Conservation (phyloP, 2,113 vertebrate genomes). For the Alligator mississippiensis region DNA sequence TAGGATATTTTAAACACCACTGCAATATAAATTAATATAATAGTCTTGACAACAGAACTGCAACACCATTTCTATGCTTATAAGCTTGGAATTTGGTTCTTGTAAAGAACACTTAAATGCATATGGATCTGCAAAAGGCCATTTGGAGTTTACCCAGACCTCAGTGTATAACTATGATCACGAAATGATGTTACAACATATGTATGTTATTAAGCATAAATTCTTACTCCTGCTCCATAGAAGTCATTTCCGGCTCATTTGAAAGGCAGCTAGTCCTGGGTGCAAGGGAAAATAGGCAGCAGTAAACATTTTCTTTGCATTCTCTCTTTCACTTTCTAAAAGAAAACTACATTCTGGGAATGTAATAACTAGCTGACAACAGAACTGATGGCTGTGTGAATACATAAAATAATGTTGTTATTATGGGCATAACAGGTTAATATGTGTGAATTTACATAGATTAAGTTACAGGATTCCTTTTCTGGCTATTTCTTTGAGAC, state of each 20-base stretch:
- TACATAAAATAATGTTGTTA: background rate
- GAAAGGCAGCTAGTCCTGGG: conserved; percentile 86
- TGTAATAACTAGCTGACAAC: conserved; percentile 24
- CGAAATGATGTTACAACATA: conserved; percentile 36
- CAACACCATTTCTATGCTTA: background rate
- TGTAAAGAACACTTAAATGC: background rate
- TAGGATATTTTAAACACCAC: background rate
- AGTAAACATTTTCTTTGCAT: conserved; percentile 61
- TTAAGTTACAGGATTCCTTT: background rate
- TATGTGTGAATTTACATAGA: background rate
- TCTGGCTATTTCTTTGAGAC: background rate
- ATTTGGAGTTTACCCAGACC: conserved; percentile 71
- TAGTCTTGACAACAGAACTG: background rate
- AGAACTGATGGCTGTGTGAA: background rate
- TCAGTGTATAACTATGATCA: conserved; percentile 20
- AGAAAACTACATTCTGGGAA: background rate
- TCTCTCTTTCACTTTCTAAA: background rate
- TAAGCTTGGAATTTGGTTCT: background rate
- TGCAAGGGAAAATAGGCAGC: conserved; percentile 61
- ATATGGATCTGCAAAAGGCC: conserved; percentile 34
- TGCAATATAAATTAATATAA: background rate
- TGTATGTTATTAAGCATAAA: conserved; percentile 44
- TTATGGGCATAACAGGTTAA: background rate
- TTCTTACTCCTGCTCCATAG: conserved; percentile 84
- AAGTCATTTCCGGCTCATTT: conserved; percentile 83